A percentile compares a stretch with the other conserved stretches of the same genome.
phyloP scores from a whole-genome alignment of 2,888 invertebrate genomes.

The Eupithecia exiguata region DNA sequence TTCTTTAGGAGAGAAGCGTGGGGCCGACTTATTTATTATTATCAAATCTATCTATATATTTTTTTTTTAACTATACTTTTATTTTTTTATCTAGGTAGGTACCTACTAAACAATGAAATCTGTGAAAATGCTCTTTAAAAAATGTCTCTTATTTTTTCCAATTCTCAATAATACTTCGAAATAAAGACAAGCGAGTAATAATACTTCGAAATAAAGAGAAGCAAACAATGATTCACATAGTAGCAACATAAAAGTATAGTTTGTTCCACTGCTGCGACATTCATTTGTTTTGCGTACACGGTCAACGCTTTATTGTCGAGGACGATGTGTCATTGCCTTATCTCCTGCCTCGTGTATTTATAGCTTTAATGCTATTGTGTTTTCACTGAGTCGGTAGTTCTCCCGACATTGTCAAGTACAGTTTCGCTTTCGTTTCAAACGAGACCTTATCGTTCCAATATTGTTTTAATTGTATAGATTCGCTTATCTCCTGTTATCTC shows the following conservation, averaged over 20 bases:
- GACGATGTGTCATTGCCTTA: conserved; percentile 78
- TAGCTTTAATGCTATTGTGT: conserved; percentile 66
- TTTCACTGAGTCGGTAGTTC: conserved; percentile 54
- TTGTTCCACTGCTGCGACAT: conserved; percentile 14
- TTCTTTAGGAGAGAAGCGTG: not conserved
- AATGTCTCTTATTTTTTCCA: not conserved
- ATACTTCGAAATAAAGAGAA: conserved; percentile 3
- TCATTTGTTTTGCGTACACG: conserved; percentile 48
- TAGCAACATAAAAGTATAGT: conserved; percentile 20
- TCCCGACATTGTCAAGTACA: conserved; percentile 58
- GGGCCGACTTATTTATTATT: not conserved
- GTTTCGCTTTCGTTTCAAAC: conserved; percentile 68
- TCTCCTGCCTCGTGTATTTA: conserved; percentile 65
- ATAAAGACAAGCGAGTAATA: too few species aligned
- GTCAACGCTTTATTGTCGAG: conserved; percentile 65
- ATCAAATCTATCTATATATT: too few species aligned
- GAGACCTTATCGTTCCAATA: conserved; percentile 50
- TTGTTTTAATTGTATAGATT: conserved; percentile 43
- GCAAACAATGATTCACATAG: conserved; percentile 25
- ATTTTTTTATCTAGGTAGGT: not conserved
- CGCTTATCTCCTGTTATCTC: conserved; percentile 41
- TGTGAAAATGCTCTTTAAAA: not conserved
- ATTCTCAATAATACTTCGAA: not conserved
- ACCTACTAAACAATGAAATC: not conserved
- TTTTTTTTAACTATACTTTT: too few species aligned